Evolutionary conservation across 2,113 vertebrate genomes (phyloP).

Genomic region (Myanophis thanlyinensis): DNA sequence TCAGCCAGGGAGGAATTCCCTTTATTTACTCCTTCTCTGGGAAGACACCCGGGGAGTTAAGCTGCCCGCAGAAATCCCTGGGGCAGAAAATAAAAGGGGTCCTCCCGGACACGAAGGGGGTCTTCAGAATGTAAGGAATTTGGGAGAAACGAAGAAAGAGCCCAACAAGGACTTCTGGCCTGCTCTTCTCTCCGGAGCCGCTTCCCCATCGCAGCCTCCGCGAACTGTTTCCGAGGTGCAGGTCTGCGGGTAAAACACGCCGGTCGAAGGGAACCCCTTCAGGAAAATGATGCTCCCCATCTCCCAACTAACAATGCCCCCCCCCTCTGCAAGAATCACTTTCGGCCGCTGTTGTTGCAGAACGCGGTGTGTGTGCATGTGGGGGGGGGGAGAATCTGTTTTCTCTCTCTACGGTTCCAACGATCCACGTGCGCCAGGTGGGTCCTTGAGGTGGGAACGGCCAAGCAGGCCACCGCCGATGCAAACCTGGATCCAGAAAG

Average conservation of each 20-base stretch:
- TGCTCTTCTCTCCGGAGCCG: not conserved
- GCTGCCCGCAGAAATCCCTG: not conserved
- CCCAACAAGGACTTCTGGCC: not conserved
- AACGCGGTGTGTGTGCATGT: no score
- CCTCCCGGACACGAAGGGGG: not conserved
- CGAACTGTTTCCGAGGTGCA: not conserved
- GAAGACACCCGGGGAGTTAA: not conserved
- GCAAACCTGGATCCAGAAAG: slow-evolving; percentile 58
- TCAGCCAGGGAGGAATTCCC: not conserved
- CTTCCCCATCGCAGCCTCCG: not conserved
- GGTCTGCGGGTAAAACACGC: not conserved
- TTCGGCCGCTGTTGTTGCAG: not conserved
- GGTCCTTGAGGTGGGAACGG: slow-evolving; percentile 23
- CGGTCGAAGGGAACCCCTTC: not conserved
- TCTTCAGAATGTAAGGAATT: not conserved
- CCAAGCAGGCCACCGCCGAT: slow-evolving; percentile 46
- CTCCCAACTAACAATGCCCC: not conserved
- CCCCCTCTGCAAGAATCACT: not conserved
- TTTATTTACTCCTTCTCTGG: not conserved
- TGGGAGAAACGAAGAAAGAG: not conserved
- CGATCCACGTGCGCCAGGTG: slow-evolving; percentile 9
- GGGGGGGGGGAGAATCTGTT: not conserved
- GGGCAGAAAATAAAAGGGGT: not conserved
- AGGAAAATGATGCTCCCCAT: not conserved
- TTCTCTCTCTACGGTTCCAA: not conserved